Evolutionary conservation across 2,888 invertebrate species (phyloP).

Genomic region (Netelia melanura): DNA sequence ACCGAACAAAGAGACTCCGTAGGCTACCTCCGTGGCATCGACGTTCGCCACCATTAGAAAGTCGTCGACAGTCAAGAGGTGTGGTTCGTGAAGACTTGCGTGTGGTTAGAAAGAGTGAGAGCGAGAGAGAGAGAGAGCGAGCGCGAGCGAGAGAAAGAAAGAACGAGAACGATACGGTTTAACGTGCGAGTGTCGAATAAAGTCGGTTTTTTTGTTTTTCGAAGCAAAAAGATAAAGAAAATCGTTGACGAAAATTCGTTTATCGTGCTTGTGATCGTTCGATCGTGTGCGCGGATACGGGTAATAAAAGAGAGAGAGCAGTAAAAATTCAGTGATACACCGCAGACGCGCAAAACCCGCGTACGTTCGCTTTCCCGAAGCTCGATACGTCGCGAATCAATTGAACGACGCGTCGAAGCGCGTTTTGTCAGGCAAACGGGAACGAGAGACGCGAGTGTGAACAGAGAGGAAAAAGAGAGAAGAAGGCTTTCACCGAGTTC

Average conservation of each 20-base stretch:
- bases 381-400: constrained; percentile 38
- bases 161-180: constrained; percentile 36
- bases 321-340: constrained; percentile 1
- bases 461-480: constrained; percentile 11
- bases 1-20: constrained; percentile 80
- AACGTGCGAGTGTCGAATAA: constrained; percentile 14
- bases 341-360: constrained; percentile 9
- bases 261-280: neutral
- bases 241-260: neutral
- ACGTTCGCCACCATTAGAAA: constrained; percentile 80
- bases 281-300: constrained; percentile 4
- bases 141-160: constrained; percentile 18
- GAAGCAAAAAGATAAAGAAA: constrained; percentile 13
- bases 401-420: constrained; percentile 51
- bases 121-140: constrained; percentile 38
- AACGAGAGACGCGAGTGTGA: too few species aligned
- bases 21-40: constrained; percentile 74
- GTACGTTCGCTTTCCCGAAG: neutral
- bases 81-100: constrained; percentile 70
- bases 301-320: neutral
- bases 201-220: neutral
- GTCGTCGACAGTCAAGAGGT: constrained; percentile 78
- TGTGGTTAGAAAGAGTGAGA: constrained; percentile 9
- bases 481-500: neutral
- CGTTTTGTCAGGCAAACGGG: neutral